Conservation (phyloP, 2,888 invertebrate species). For the Ochropacha duplaris region DNA sequence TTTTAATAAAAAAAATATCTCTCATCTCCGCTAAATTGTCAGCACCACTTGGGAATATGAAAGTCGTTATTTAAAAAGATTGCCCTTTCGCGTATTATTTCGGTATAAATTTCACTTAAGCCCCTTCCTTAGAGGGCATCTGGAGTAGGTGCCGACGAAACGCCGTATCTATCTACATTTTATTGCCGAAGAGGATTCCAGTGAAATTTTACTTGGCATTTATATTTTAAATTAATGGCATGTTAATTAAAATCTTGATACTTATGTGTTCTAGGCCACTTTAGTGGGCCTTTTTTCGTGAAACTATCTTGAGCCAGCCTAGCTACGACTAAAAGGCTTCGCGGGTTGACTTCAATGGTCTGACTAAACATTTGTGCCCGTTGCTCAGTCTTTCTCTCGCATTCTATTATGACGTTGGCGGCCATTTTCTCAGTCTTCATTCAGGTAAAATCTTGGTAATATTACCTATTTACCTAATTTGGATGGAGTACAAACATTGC, state of each 20-base stretch:
- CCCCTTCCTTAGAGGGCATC: slow-evolving; percentile 36
- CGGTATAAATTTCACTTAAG: slow-evolving; percentile 78
- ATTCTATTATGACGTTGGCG: too few relatives aligned
- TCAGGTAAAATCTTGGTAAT: too few relatives aligned
- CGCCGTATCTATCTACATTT: slow-evolving; percentile 51
- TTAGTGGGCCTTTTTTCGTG: too few relatives aligned
- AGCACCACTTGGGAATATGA: slow-evolving; percentile 77
- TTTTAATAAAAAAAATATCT: slow-evolving; percentile 79
- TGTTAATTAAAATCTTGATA: slow-evolving; percentile 12
- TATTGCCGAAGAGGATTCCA: slow-evolving; percentile 54
- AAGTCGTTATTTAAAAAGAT: slow-evolving; percentile 81
- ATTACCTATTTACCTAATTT: background rate
- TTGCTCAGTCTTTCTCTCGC: too few relatives aligned
- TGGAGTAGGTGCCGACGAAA: slow-evolving; percentile 50
- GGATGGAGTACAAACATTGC: background rate
- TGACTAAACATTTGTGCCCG: too few relatives aligned
- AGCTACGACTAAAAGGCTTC: too few relatives aligned
- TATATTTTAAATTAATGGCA: slow-evolving; percentile 46
- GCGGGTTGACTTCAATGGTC: too few relatives aligned
- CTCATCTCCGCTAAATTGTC: slow-evolving; percentile 81
- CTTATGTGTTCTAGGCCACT: too few relatives aligned
- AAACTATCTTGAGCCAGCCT: too few relatives aligned
- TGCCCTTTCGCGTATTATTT: slow-evolving; percentile 77
- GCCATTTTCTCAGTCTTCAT: too few relatives aligned
- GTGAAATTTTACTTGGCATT: slow-evolving; percentile 42